Evolutionary conservation across 1,140 invertebrate genomes (phyloP).

Genomic region (Drosophila setifemur): DNA sequence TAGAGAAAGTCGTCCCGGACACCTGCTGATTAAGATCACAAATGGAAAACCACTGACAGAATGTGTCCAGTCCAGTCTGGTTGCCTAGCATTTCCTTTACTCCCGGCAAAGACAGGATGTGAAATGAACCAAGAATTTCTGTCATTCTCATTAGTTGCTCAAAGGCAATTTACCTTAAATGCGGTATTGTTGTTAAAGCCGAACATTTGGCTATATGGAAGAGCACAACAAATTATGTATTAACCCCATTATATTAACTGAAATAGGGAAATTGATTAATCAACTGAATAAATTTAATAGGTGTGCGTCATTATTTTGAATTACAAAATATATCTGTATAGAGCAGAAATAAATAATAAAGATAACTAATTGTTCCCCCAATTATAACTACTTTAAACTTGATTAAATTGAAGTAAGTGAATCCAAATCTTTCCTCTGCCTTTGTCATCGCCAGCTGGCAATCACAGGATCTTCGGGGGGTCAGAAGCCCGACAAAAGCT

Average conservation of each 20-base stretch:
- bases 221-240: no score
- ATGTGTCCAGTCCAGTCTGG: background rate
- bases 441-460: slow-evolving; percentile 19
- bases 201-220: background rate
- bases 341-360: no score
- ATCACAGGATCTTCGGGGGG: background rate
- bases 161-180: slow-evolving; percentile 25
- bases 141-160: slow-evolving; percentile 38
- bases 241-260: no score
- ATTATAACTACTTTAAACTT: no score
- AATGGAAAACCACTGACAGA: slow-evolving; percentile 73
- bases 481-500: slow-evolving; percentile 15
- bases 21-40: slow-evolving; percentile 82
- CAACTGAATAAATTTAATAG: no score
- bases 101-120: background rate
- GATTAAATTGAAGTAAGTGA: no score
- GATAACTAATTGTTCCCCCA: no score
- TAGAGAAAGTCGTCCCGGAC: slow-evolving; percentile 56
- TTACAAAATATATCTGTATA: no score
- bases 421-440: background rate
- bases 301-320: no score
- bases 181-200: background rate
- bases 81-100: background rate
- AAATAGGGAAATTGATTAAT: no score
- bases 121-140: slow-evolving; percentile 26